A percentile compares a stretch with the other conserved stretches of the same genome.
phyloP scores from a whole-genome alignment of 37 sponge, comb jelly and placozoan species.

The Geodia barretti region DNA sequence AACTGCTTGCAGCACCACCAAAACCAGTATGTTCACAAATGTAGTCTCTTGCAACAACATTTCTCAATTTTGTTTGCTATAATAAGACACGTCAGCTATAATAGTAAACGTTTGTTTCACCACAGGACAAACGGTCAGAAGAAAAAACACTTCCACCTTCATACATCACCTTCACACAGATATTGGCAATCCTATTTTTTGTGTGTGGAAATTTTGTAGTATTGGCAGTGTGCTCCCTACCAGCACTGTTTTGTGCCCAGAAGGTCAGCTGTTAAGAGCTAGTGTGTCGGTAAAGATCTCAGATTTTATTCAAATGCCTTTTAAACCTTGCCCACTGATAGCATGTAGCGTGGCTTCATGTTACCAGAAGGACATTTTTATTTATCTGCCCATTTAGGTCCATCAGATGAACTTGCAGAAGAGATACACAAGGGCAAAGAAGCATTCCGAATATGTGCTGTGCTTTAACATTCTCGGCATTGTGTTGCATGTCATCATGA shows the following conservation, averaged over 20 bases:
- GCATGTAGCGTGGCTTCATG: neutral
- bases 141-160: neutral
- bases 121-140: neutral
- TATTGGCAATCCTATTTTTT: slow-evolving; percentile 15
- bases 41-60: too few species aligned
- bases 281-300: neutral
- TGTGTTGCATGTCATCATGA: slow-evolving; percentile 16
- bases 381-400: slow-evolving; percentile 1
- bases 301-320: neutral
- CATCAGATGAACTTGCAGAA: neutral
- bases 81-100: too few species aligned
- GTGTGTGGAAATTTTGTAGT: slow-evolving; percentile 17
- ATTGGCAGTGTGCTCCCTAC: slow-evolving; percentile 10
- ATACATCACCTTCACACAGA: slow-evolving; percentile 20
- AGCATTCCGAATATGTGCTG: slow-evolving; percentile 14
- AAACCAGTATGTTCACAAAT: neutral
- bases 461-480: slow-evolving; percentile 12
- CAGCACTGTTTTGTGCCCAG: slow-evolving; percentile 18
- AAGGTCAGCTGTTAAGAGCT: slow-evolving; percentile 3
- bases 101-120: too few species aligned
- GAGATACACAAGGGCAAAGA: slow-evolving; percentile 8
- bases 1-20: neutral
- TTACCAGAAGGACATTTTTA: neutral
- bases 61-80: too few species aligned
- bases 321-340: neutral